Evolutionary conservation across 2,888 invertebrate genomes (phyloP), one percentile per base, ranked within the genome.

Genomic region (Lasioglossum vierecki): DNA sequence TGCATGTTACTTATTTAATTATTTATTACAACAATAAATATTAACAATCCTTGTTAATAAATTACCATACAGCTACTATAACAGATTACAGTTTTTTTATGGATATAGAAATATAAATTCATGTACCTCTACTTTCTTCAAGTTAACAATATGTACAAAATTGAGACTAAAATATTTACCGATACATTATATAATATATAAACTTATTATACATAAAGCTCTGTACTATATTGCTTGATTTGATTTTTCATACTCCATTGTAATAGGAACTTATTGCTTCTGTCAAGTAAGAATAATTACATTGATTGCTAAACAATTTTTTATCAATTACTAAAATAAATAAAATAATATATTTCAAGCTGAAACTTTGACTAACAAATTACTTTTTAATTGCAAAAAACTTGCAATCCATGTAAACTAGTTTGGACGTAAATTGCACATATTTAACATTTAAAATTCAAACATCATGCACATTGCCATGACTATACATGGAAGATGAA

Each of bases 391-490:
- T n/a, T 39, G 30, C 57, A 63, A 63, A 70, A 53, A 30, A 49
- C 46, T n/a, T 63, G 26, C 63, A 35, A 60, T 66, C 39, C 4
- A 18, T 73, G 44, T 13, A 68, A 72, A 76, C 66, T 75, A 85
- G 26, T 88, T 87, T 86, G 88, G 88, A 85, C 82, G 66, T 73
- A 79, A 91, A 70, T 68, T 71, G 30, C 39, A 76, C 44, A 74
- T 49, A 13, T n/a, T 78, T 71, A 71, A 75, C 30, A 70, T 82
- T 53, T 46, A 41, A 9, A 84, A 82, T 41, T 83, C 75, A 86
- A 92, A 95, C 93, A 91, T 95, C 95, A 93, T 95, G 94, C 94
- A 95, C 94, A 90, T 93, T 94, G 82, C 92, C 91, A 88, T 93
- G 93, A 91, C 89, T 93, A 90, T 93, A 93, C 83, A 92, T 90